A percentile compares a stretch with the other conserved stretches of the same genome.
phyloP scores from a whole-genome alignment of 1,140 invertebrate genomes.

The Frieseomelitta varia region DNA sequence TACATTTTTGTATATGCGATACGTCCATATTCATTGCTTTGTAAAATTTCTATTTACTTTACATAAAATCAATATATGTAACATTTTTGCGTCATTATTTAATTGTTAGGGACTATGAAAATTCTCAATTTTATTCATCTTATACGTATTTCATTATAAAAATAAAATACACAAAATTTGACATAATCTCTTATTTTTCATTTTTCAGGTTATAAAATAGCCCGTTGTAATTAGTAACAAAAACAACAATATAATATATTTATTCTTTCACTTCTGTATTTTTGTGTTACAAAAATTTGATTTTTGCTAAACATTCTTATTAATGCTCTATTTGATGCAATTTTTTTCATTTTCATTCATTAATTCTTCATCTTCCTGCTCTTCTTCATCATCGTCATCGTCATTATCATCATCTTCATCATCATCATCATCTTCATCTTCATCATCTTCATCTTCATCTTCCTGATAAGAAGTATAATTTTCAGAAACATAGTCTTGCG shows the following conservation, averaged over 20 bases:
- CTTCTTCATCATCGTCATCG: slow-evolving; percentile 1
- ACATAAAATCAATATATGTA: slow-evolving; percentile 51
- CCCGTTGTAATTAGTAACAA: background rate
- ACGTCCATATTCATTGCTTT: slow-evolving; percentile 45
- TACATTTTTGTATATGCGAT: slow-evolving; percentile 38
- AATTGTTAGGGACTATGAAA: background rate
- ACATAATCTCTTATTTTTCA: background rate
- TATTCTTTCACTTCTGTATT: slow-evolving; percentile 10
- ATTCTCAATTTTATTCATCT: background rate
- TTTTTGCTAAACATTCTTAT: slow-evolving; percentile 39
- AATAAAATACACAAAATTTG: background rate
- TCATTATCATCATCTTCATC: slow-evolving; percentile 48
- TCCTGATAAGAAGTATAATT: slow-evolving; percentile 83
- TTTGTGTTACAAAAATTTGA: background rate
- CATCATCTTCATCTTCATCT: slow-evolving; percentile 82
- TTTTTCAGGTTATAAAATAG: background rate
- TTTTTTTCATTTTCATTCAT: slow-evolving; percentile 51
- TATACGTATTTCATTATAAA: background rate
- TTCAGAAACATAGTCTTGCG: slow-evolving; percentile 78
- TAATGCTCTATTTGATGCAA: slow-evolving; percentile 11
- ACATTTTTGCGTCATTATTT: slow-evolving; percentile 44
- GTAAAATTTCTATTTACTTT: slow-evolving; percentile 45
- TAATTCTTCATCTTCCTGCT: slow-evolving; percentile 46
- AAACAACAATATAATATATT: slow-evolving; percentile 20
- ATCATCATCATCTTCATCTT: slow-evolving; percentile 35